Percentiles rank a stretch among this genome's conserved stretches.
Conservation (phyloP, 2,113 vertebrate species). For the Dicerorhinus sumatrensis region DNA sequence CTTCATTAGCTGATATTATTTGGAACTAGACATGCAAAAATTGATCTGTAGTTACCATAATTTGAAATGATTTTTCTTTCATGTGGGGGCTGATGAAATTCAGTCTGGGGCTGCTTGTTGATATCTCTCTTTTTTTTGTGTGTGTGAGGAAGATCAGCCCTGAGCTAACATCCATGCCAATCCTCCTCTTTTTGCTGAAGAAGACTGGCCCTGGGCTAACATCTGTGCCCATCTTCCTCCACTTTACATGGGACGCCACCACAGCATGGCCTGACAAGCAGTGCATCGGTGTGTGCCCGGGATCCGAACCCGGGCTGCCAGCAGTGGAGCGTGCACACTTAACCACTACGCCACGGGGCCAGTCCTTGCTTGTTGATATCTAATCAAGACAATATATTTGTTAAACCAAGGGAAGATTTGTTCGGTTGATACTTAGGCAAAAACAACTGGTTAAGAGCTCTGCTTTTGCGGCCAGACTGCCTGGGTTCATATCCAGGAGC, state of each 20-base stretch:
- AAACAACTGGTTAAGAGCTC: neutral
- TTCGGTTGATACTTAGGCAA: neutral
- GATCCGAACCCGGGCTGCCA: no score
- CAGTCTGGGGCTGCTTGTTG: neutral
- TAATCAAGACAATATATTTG: neutral
- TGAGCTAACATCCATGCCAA: no score
- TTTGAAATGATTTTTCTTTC: slow-evolving; percentile 46
- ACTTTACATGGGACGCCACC: no score
- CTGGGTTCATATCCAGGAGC: neutral
- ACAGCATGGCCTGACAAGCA: no score
- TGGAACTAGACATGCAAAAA: neutral
- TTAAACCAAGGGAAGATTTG: neutral
- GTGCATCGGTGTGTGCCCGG: no score
- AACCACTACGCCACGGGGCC: no score
- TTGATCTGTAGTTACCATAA: neutral
- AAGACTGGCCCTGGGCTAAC: no score
- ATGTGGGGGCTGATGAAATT: neutral
- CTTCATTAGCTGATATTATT: neutral
- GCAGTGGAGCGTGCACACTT: no score
- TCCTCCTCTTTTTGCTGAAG: no score
- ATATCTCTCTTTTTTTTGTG: neutral
- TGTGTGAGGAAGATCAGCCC: no score
- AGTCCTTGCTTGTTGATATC: no score
- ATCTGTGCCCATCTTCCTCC: no score
- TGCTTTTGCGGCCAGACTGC: neutral